A percentile compares a stretch with the other conserved stretches of the same genome.
phyloP scores from a whole-genome alignment of 2,113 vertebrate genomes.

The Urocynchramus pylzowi region DNA sequence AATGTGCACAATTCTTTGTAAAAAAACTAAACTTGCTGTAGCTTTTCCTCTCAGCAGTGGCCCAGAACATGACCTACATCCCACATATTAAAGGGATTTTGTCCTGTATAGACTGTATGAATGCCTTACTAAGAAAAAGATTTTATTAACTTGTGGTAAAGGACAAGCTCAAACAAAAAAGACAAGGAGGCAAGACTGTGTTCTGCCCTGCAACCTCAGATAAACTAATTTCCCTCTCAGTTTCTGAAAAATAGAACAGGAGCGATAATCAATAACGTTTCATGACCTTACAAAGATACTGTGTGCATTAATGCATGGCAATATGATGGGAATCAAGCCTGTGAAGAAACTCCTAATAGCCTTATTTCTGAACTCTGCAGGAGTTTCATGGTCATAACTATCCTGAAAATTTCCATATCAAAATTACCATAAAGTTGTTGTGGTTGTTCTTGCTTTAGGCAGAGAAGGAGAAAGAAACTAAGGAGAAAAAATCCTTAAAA shows the following conservation, averaged over 20 bases:
- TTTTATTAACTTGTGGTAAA: neutral
- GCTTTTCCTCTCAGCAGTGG: neutral
- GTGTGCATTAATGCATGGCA: neutral
- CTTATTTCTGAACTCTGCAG: constrained; percentile 26
- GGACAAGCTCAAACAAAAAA: neutral
- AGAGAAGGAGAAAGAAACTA: neutral
- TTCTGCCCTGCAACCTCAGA: neutral
- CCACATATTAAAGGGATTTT: neutral
- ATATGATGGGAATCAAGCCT: constrained; percentile 6
- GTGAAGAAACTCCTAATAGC: constrained; percentile 38
- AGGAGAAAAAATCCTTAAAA: neutral
- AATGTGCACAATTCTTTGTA: fast-evolving
- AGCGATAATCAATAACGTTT: constrained; percentile 47
- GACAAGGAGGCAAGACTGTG: neutral
- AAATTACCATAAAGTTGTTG: constrained; percentile 35
- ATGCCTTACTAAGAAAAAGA: neutral
- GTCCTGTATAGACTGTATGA: neutral
- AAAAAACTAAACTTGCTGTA: neutral
- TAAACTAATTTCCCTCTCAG: constrained; percentile 25
- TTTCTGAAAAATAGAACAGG: neutral
- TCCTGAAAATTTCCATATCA: constrained; percentile 12
- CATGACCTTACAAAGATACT: constrained; percentile 6
- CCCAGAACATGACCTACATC: neutral
- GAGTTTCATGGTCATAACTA: constrained; percentile 22
- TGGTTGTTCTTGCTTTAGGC: neutral